Evolutionary conservation across 2,797 vertebrate species (phyloP).

Genomic region (Esox lucius): DNA sequence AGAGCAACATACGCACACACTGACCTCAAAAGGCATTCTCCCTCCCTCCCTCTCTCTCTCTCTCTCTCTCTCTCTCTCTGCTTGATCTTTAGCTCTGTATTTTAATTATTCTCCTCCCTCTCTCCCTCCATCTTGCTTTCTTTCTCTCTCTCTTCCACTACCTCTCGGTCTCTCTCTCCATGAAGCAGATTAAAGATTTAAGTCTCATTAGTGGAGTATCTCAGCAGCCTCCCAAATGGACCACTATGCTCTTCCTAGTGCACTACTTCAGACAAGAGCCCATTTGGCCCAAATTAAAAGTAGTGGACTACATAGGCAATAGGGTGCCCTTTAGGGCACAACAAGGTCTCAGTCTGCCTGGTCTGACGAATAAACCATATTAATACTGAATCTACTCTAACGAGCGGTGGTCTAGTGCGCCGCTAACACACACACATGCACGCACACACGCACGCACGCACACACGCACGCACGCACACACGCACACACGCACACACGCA

Average conservation of each 20-base stretch:
- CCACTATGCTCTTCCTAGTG: neutral
- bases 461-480: too few relatives aligned
- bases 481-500: constrained; percentile 24
- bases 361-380: constrained; percentile 34
- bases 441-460: constrained; percentile 9
- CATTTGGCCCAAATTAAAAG: neutral
- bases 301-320: neutral
- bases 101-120: neutral
- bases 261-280: neutral
- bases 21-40: constrained; percentile 1
- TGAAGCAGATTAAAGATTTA: constrained; percentile 26
- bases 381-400: constrained; percentile 37
- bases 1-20: neutral
- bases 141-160: too few relatives aligned
- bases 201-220: constrained; percentile 16
- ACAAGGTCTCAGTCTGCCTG: neutral
- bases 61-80: neutral
- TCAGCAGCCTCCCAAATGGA: neutral
- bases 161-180: neutral
- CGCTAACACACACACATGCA: constrained; percentile 17
- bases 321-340: neutral
- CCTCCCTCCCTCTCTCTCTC: neutral
- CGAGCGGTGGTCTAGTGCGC: neutral
- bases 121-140: neutral
- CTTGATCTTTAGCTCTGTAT: neutral